These are phyloP conservation scores for Metacarcinus magister DNA, from an alignment of 2,888 invertebrate genomes.

Conservation along the genomic window DNA sequence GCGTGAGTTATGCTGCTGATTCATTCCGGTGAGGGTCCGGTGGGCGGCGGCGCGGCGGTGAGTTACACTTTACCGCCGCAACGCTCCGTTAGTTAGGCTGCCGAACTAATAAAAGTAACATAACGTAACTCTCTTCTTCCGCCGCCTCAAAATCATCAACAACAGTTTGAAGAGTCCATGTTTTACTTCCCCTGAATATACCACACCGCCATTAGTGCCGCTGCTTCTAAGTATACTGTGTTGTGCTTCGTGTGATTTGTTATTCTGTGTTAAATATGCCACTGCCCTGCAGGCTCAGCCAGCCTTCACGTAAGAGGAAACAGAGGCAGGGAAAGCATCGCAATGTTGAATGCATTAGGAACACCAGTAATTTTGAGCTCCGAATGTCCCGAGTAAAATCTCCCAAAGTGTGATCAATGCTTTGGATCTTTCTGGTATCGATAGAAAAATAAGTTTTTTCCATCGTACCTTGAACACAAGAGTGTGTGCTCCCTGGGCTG, in stretches of 20 bases:
- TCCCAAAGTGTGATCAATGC: neutral
- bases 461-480: neutral
- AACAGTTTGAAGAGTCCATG: neutral
- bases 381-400: neutral
- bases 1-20: conserved; percentile 59
- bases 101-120: conserved; percentile 1
- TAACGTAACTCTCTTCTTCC: neutral
- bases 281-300: neutral
- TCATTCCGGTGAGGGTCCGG: no score
- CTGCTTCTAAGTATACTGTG: neutral
- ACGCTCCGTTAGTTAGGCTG: neutral
- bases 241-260: neutral
- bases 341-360: no score
- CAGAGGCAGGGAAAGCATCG: no score
- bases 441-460: neutral
- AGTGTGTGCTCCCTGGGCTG: neutral
- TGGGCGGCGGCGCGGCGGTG: neutral
- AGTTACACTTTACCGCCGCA: neutral
- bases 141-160: neutral
- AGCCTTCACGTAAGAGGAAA: neutral
- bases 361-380: neutral
- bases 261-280: neutral
- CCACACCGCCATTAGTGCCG: conserved; percentile 7
- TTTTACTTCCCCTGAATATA: neutral
- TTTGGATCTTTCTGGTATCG: neutral